Evolutionary conservation across 2,113 vertebrate genomes (phyloP).

Genomic region (Emydura subglobosa): DNA sequence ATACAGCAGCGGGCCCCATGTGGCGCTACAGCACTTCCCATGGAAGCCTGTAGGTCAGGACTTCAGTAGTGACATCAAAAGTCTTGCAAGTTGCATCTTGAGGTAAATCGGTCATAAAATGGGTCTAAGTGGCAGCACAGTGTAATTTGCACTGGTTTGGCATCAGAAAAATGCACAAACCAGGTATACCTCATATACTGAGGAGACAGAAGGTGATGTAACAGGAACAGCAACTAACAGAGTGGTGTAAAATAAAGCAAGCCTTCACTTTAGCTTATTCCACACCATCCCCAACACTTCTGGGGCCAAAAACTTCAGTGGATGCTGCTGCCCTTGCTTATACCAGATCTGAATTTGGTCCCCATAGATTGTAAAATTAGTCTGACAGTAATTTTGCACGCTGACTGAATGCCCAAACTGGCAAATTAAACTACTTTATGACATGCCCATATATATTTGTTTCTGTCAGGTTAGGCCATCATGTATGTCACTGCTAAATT

Average conservation of each 20-base stretch:
- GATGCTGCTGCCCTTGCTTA: accelerated
- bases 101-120: accelerated
- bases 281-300: background rate
- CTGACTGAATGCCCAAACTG: background rate
- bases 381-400: accelerated
- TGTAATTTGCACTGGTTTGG: accelerated
- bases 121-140: accelerated
- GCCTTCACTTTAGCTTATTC: background rate
- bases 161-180: accelerated
- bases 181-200: accelerated
- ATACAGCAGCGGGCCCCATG: accelerated
- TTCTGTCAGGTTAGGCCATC: background rate
- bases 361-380: background rate
- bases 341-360: accelerated
- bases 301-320: background rate
- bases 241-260: background rate
- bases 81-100: background rate
- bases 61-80: background rate
- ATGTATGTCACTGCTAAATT: background rate
- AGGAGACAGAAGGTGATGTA: accelerated
- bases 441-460: background rate
- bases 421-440: background rate
- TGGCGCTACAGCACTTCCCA: background rate
- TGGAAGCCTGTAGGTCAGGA: background rate
- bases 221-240: background rate